A percentile compares a stretch with the other conserved stretches of the same genome.
Conservation (phyloP, 2,797 vertebrate genomes). For the Babyrousa celebensis region DNA sequence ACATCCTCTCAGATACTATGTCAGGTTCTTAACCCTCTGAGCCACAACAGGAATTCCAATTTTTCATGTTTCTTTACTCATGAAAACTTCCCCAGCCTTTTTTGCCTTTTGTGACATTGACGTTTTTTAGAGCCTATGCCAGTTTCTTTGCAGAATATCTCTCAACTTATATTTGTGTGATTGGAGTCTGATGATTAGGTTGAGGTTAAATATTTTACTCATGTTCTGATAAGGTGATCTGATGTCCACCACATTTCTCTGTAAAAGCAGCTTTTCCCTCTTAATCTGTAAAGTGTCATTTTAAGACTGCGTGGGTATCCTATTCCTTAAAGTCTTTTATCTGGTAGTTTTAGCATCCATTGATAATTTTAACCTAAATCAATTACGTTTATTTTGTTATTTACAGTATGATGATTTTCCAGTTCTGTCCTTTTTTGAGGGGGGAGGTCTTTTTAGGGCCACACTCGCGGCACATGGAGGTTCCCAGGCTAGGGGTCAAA, state of each 20-base stretch:
- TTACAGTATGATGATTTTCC: background rate
- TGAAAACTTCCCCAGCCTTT: background rate
- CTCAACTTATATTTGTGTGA: background rate
- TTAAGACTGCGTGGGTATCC: background rate
- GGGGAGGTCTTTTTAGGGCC: too few relatives aligned
- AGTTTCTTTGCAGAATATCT: background rate
- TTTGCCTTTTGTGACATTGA: background rate
- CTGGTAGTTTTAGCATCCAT: background rate
- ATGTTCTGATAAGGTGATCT: background rate
- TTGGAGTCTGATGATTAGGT: background rate
- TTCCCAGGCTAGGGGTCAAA: too few relatives aligned
- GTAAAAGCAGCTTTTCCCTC: background rate
- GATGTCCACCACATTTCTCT: background rate
- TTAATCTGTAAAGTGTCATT: constrained; percentile 19
- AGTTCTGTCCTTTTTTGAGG: background rate
- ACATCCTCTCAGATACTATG: too few relatives aligned
- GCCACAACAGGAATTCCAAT: background rate
- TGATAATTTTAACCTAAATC: constrained; percentile 3
- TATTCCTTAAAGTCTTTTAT: background rate
- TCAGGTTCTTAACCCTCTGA: too few relatives aligned
- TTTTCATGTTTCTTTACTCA: background rate
- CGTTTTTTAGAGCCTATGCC: background rate
- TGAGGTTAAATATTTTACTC: background rate
- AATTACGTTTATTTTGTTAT: constrained; percentile 23
- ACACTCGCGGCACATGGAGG: too few relatives aligned